Evolutionary conservation across 2,888 invertebrate genomes (phyloP), one percentile per base, ranked within the genome.

Genomic region (Platycheirus albimanus): DNA sequence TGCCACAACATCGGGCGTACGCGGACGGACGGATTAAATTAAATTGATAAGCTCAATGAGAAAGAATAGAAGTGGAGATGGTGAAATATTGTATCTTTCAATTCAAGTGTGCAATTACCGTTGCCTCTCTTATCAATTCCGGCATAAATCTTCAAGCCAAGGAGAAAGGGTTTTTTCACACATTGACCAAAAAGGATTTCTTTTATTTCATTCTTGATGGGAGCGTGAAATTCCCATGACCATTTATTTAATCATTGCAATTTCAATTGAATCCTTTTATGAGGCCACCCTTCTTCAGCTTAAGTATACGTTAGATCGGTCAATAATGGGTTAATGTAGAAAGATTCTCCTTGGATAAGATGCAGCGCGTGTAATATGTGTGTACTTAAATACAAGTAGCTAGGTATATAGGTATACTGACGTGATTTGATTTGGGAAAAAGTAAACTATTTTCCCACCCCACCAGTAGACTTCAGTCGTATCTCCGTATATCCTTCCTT

Each of bases 401-500:
- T n/a, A 66, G 17, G n/a, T 49, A n/a, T n/a, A n/a, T n/a, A 56
- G 28, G 19, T 38, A 5, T 30, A 63, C 41, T 75, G 69, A 74
- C 69, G 72, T 78, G 83, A 83, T 78, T 69, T 74, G 83, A 83
- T 83, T 74, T 67, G 58, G 58, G 45, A 78, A 61, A 78, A 69
- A 51, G 61, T 7, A 43, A 64, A 45, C 36, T 17, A 24, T 49
- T 20, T 24, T 51, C 54, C 49, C 61, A 28, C 24, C 45, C 47
- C 33, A 66, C 69, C 1, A 8, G 7, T 8, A 33, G 7, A 33
- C 30, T 83, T 72, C 72, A 71, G 71, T 69, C 45, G 74, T 84
- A 84, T 77, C 81, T 83, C 66, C 64, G 66, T 49, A 52, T 61
- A 78, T 80, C 80, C 85, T 86, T 86, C 85, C 86, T 86, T 86